Base-by-base conservation (phyloP, 1,140 invertebrate genomes). In the Nephotettix cincticeps region DNA sequence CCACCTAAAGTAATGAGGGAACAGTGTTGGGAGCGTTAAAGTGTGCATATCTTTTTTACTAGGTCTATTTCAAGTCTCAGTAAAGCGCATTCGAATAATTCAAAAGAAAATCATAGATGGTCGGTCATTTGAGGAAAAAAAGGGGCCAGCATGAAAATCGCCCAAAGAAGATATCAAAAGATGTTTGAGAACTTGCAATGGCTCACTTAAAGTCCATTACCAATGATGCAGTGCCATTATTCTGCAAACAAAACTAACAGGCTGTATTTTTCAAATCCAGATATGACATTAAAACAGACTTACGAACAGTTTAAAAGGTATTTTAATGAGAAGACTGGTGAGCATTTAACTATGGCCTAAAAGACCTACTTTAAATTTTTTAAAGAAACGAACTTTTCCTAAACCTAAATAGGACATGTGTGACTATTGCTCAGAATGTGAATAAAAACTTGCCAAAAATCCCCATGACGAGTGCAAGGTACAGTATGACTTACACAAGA, bases 401-500 rank as follows among this genome's bases (percentile, higher is more conserved):
- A 21, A 51, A 32, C 71, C 66, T n/a, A 54, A 40, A 23, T 56
- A 3, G 56, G 71, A 72, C 54, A 63, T 58, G 2, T 69, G 71
- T 72, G 71, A 72, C 30, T 68, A 32, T 68, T 72, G 65, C 21
- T 9, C 4, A 21, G 47, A 51, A 51, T 19, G 47, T 51, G 47
- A 19, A n/a, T 4, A 11, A 3, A 51, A 51, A 51, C 47, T 51
- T 9, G 19, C 14, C 4, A n/a, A 11, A n/a, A 51, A 51, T n/a
- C 21, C 47, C 4, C 6, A 51, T 51, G 47, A 51, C 19, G 47
- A 4, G 3, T 51, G 47, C 47, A 51, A 51, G n/a, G 19, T 51
- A n/a, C 6, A 51, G 4, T 51, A 51, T 51, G n/a, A 2, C 19
- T 19, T 51, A n/a, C 47, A 51, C 47, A 51, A 51, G 21, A 51